phyloP scores from a whole-genome alignment of 2,888 invertebrate genomes.

The Eristalis pertinax region DNA sequence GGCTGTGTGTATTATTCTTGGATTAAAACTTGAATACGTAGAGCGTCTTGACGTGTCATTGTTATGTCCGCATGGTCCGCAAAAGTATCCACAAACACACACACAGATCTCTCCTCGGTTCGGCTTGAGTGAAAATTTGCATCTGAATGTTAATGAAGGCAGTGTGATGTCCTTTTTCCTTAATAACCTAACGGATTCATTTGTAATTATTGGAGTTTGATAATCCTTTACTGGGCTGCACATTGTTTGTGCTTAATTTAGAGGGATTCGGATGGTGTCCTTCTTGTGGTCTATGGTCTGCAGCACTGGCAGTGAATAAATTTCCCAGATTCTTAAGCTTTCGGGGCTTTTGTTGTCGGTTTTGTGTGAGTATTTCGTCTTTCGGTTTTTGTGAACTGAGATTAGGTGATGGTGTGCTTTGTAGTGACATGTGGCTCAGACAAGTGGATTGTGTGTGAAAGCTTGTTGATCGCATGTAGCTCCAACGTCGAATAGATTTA shows the following conservation, averaged over 20 bases:
- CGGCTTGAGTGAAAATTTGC: slow-evolving; percentile 52
- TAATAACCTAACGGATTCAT: slow-evolving; percentile 56
- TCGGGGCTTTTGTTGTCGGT: background rate
- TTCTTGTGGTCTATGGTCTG: slow-evolving; percentile 17
- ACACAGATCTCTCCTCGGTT: background rate
- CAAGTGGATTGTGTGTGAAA: background rate
- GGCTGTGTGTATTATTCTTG: slow-evolving; percentile 17
- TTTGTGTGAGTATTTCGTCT: background rate
- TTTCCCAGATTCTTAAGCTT: background rate
- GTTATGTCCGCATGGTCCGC: slow-evolving; percentile 32
- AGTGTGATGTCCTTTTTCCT: slow-evolving; percentile 28
- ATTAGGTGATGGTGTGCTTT: background rate
- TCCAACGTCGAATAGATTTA: too few species aligned
- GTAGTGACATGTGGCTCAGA: background rate
- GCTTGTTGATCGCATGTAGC: too few species aligned
- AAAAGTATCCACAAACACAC: slow-evolving; percentile 41
- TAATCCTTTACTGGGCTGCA: slow-evolving; percentile 32
- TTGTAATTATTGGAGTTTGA: slow-evolving; percentile 63
- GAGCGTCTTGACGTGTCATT: slow-evolving; percentile 3
- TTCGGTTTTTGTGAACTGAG: background rate
- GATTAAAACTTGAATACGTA: slow-evolving; percentile 36
- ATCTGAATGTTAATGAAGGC: slow-evolving; percentile 60
- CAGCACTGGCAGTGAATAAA: slow-evolving; percentile 33
- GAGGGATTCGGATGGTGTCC: slow-evolving; percentile 14
- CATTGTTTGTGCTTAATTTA: slow-evolving; percentile 40